Evolutionary conservation across 2,113 vertebrate genomes (phyloP).

Genomic region (Sapajus apella): DNA sequence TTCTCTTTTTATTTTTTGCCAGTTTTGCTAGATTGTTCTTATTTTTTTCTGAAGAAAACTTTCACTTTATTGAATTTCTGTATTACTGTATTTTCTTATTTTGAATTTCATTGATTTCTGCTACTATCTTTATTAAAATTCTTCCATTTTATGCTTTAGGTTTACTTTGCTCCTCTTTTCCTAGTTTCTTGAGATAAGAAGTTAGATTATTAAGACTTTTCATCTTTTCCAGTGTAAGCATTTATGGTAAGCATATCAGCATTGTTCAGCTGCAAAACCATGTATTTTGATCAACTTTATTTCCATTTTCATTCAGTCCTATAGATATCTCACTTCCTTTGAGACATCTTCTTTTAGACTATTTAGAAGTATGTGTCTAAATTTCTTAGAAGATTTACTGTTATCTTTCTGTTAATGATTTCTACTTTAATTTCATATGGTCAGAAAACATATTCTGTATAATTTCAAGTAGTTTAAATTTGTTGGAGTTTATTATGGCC

Average conservation of each 20-base stretch:
- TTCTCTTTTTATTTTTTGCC: background rate
- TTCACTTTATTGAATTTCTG: background rate
- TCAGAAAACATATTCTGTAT: background rate
- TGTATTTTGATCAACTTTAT: background rate
- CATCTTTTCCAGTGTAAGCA: background rate
- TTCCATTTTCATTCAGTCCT: background rate
- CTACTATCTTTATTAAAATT: background rate
- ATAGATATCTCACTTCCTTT: background rate
- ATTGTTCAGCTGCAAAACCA: background rate
- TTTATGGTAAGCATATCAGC: background rate
- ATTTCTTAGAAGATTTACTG: background rate
- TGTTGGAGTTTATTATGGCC: background rate
- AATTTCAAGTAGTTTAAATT: background rate
- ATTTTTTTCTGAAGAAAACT: background rate
- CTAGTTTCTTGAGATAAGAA: background rate
- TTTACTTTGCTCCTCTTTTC: background rate
- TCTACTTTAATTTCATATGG: background rate
- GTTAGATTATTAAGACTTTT: background rate
- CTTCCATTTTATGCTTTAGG: background rate
- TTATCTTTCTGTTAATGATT: background rate
- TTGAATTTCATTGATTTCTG: background rate
- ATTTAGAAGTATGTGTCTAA: background rate
- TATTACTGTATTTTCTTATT: background rate
- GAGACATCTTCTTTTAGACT: background rate
- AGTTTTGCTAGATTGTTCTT: background rate